Evolutionary conservation across 2,113 vertebrate species (phyloP), one percentile per base, ranked within the genome.

Genomic region (Aegotheles bennettii): DNA sequence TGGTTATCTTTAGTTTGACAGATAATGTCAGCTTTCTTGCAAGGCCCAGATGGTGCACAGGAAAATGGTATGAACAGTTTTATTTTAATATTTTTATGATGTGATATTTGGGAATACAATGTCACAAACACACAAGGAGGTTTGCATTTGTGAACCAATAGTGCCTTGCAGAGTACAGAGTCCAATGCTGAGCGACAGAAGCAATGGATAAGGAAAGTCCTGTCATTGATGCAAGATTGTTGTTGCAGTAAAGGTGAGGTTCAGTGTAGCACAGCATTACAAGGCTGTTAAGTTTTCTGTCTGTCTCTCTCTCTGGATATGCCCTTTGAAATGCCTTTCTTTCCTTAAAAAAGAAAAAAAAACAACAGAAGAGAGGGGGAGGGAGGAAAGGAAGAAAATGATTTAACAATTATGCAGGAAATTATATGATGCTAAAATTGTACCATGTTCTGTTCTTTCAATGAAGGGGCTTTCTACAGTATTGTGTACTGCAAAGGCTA

Each of bases 401-500:
- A 97, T 98, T 97, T 97, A 97, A 98, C 97, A 97, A 97, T 98
- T 97, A 97, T 95, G 91, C 71, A 56, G 97, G 97, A 98, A 98
- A 98, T 98, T 97, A 97, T 96, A 97, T 95, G 98, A 98, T 98
- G 97, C 98, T 98, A 98, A 98, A 98, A 98, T 97, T 97, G 96
- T 96, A 97, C 97, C 84, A 7, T 95, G 87, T 96, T 97, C 97
- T 97, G 96, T 93, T 97, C 94, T 97, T 97, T 97, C 95, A 91
- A 38, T 96, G 95, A 97, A 98, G 96, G 96, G 95, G 91, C 97
- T 97, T 97, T 96, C 96, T 94, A 97, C 94, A 95, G 77, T 93
- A 96, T 86, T 95, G 96, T 33, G n/a, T 68, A 87, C 79, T 96
- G 92, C 96, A 97, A 96, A 96, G 85, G 95, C 96, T 98, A 33